Evolutionary conservation across 2,888 invertebrate genomes (phyloP), one percentile per base, ranked within the genome.

Genomic region (Rhyacophila evoluta): DNA sequence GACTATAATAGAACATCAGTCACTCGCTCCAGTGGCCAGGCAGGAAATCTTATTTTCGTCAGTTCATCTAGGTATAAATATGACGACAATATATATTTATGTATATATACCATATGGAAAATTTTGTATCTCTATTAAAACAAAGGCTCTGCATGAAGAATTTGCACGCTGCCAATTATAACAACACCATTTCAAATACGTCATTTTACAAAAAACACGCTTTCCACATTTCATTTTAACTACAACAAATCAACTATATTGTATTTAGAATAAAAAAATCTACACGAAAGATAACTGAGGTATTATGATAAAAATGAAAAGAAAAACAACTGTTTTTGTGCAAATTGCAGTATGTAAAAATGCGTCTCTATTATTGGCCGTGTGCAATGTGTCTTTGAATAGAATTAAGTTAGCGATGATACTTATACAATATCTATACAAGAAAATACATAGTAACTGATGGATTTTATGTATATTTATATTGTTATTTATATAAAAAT

Each of bases 391-490:
- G 68, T 77, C 79, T 39, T 70, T 72, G 74, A 75, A 77, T 77
- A 77, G 33, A 67, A 74, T 80, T 69, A 75, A 70, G 74, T 77
- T 77, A 79, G 77, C 77, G 74, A 81, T 77, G 74, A 74, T 79
- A 77, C 78, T 81, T 81, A 81, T 77, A 79, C 37, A 79, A 77
- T 81, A 81, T 79, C 80, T 81, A 77, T 81, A 81, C 80, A 81
- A 81, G 80, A 81, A 81, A 81, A 80, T 80, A 80, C 81, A 78
- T 81, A 71, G 73, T 75, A 76, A 77, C 70, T 75, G 71, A 75
- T 78, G 74, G 70, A 27, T 78, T 78, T 77, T 55, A 68, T 75
- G 39, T 71, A 77, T 72, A 79, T 70, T 36, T 69, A 77, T 73
- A 80, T 72, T 73, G 73, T 75, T 77, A 70, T 79, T 33, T 79